phyloP scores from a whole-genome alignment of 2,113 vertebrate genomes.

The Sciurus niger region DNA sequence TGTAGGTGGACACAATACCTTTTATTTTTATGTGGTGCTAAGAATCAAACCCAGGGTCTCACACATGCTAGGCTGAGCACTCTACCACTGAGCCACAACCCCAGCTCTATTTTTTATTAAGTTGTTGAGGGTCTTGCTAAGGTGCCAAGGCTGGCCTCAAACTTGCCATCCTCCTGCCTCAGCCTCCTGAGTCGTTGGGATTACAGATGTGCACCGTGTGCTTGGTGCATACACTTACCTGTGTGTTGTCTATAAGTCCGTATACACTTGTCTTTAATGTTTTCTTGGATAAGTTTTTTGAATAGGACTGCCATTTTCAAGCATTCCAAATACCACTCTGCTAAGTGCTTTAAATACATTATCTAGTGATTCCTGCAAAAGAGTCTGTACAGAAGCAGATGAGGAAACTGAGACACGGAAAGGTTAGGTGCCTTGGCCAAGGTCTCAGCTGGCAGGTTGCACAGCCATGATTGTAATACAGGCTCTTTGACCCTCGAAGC shows the following conservation, averaged over 20 bases:
- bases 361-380: neutral
- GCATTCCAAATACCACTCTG: neutral
- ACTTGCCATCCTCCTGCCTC: neutral
- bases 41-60: no score
- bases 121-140: neutral
- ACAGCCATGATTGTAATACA: neutral
- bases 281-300: conserved; percentile 55
- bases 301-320: conserved; percentile 25
- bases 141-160: neutral
- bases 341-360: neutral
- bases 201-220: neutral
- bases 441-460: neutral
- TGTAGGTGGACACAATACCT: no score
- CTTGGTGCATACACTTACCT: neutral
- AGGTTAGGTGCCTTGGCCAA: neutral
- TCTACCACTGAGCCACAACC: neutral
- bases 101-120: neutral
- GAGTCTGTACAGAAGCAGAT: neutral
- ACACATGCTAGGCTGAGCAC: no score
- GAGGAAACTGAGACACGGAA: conserved; percentile 5
- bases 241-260: no score
- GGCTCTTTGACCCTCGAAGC: neutral
- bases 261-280: neutral
- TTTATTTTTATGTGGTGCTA: no score
- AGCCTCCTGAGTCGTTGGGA: neutral